Base-by-base conservation (phyloP, 2,113 vertebrate genomes). In the Ochotona princeps region DNA sequence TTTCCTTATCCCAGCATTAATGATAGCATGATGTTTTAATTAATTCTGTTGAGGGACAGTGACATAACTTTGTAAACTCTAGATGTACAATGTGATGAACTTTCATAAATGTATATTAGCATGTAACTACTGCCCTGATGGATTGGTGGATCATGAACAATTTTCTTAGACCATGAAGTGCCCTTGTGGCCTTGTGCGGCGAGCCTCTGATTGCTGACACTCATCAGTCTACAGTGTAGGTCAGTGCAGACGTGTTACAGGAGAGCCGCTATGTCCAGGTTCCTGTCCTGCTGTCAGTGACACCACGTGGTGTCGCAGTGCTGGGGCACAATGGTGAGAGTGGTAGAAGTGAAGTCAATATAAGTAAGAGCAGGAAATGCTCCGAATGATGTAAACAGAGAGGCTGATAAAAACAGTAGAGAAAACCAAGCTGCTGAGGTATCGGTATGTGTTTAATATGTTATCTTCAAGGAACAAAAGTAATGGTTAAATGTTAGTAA, bases 1-100 rank as follows among this genome's bases (percentile, higher is more conserved):
- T 94, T 87, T 57, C 84, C 28, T 20, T 5, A 20, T 90, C 70
- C 15, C 61, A 84, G 76, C 92, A 28, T 30, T 90, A 32, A 30
- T 72, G 54, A 49, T 87, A 47, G 17, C 28, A 5, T 76, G 75
- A 49, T 35, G 72, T 73, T 57, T 51, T 38, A 81, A 82, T 85
- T 74, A 87, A 21, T 13, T 74, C 13, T 90, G 0, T 72, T 87
- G 47, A 76, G 17, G 65, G 86, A 49, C 76, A 79, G 67, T 91
- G 89, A 38, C 35, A 76, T 78, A 72, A 83, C 38, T 54, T 65
- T 23, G 63, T 78, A 47, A 79, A 38, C 83, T 86, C 44, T 91
- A 44, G 51, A 7, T 35, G 7, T 83, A 57, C 26, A 75, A 9
- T 61, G 84, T 91, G 18, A 61, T 93, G 38, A 28, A 2, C 38